phyloP scores from a whole-genome alignment of 2,113 vertebrate species.

The Xenopus borealis region DNA sequence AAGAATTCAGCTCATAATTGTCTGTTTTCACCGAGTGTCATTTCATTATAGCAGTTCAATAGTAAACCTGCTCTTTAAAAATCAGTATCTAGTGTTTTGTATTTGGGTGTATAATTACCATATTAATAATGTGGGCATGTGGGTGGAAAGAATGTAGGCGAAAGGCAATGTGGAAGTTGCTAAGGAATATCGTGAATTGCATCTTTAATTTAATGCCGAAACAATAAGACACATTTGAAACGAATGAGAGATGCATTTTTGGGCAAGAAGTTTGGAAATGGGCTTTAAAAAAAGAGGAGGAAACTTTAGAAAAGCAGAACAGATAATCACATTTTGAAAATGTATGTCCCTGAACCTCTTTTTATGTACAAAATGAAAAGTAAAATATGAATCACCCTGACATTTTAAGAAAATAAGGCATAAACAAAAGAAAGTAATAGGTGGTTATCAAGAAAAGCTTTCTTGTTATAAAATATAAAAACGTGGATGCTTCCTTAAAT shows the following conservation, averaged over 20 bases:
- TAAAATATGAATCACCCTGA: no score
- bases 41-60: slow-evolving; percentile 29
- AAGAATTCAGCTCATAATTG: neutral
- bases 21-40: slow-evolving; percentile 12
- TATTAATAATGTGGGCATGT: slow-evolving; percentile 59
- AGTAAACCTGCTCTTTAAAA: slow-evolving; percentile 38
- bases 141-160: slow-evolving; percentile 47
- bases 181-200: slow-evolving; percentile 35
- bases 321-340: no score
- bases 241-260: neutral
- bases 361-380: no score
- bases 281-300: no score
- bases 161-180: slow-evolving; percentile 37
- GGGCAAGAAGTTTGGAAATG: no score
- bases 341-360: no score
- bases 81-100: slow-evolving; percentile 51
- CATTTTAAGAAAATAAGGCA: no score
- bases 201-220: slow-evolving; percentile 20
- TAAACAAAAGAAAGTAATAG: no score
- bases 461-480: no score
- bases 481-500: no score
- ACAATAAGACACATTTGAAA: neutral
- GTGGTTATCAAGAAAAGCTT: no score
- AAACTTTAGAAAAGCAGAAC: no score
- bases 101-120: slow-evolving; percentile 57